These are phyloP conservation scores for Adelphocoris suturalis DNA, from an alignment of 2,888 invertebrate species.

Conservation along the genomic window DNA sequence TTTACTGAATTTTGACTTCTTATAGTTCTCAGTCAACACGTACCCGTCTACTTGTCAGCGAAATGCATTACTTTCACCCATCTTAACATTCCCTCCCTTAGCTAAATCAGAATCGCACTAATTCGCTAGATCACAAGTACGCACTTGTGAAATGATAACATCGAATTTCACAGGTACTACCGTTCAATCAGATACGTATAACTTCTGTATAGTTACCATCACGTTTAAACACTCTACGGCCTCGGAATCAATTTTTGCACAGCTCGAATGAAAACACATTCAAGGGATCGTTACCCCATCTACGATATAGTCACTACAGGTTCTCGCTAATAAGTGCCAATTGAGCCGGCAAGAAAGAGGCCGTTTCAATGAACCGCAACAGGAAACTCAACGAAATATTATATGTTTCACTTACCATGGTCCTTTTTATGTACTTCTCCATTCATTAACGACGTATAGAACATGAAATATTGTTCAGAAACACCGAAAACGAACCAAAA, in stretches of 20 bases:
- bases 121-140: no score
- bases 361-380: conserved; percentile 55
- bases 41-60: no score
- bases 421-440: conserved; percentile 71
- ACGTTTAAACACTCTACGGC: background rate
- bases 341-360: conserved; percentile 66
- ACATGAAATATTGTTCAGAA: conserved; percentile 51
- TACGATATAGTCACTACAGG: background rate
- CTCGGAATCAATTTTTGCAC: background rate
- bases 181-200: no score
- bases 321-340: conserved; percentile 57
- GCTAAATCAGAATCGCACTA: no score
- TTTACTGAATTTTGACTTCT: no score
- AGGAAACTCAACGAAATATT: conserved; percentile 1
- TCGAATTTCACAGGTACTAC: no score
- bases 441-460: conserved; percentile 68
- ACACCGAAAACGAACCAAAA: conserved; percentile 60
- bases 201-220: background rate
- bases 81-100: no score
- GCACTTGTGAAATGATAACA: no score
- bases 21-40: no score
- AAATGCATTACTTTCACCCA: no score
- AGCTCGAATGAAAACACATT: background rate
- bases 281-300: background rate
- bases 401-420: conserved; percentile 60